Base-by-base conservation (phyloP, 2,797 vertebrate genomes). In the Gallinago nigripennis region DNA sequence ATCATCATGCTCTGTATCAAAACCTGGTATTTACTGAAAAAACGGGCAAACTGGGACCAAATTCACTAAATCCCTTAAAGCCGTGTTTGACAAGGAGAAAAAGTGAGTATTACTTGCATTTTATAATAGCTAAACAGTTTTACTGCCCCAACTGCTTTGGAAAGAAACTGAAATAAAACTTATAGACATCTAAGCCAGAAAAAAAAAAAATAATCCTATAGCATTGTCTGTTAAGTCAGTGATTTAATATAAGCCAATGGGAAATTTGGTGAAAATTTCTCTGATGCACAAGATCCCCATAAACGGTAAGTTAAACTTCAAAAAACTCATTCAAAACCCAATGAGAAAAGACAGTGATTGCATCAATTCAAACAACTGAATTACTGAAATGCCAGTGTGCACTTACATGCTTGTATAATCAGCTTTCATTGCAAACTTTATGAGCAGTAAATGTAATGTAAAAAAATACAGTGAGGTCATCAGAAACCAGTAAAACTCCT, bases 11-110 rank as follows among this genome's bases (percentile, higher is more conserved):
- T 18, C n/a, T 25, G 30, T 31, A n/a, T 41, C 69, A 53, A 39
- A 41, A 15, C 8, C 6, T 0, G 0, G 12, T 27, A 41, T 6
- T 23, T 46, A 8, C 14, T 7, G 9, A 7, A n/a, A 30, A 51
- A 57, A 46, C 4, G 19, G n/a, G 60, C 39, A n/a, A 43, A 18
- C 18, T 17, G 43, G 43, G 13, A 35, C 11, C 30, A 51, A 28
- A 27, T 16, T 27, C 43, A 51, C 33, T 24, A 12, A 48, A 20
- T 41, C 35, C n/a, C 30, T 61, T 12, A 12, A 51, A 87, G 46
- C 41, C 35, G 9, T 1, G 7, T 57, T 13, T 43, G 31, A 54
- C 20, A 56, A 39, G 45, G 31, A 68, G 43, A 51, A 63, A 63
- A 23, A 27, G 11, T 2, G 17, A 81, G 19, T 6, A 4, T 27